These are phyloP conservation scores for Probaryconus sp. DNA, from an alignment of 1,140 invertebrate species.

Conservation along the genomic window DNA sequence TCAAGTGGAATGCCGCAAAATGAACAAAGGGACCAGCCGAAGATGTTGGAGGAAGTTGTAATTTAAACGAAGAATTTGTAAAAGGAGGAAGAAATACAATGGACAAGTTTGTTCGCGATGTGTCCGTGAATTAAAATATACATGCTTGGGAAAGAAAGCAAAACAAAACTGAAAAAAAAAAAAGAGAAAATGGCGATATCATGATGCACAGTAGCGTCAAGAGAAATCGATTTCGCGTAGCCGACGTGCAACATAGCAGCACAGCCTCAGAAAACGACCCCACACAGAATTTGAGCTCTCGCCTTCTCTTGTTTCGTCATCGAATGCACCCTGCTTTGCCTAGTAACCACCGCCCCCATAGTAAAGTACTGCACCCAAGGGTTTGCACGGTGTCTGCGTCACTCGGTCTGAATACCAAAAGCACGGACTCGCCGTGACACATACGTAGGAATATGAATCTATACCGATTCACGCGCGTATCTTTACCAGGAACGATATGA, in stretches of 20 bases:
- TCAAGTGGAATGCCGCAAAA: neutral
- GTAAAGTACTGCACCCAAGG: conserved; percentile 39
- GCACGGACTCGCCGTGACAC: conserved; percentile 8
- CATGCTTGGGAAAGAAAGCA: neutral
- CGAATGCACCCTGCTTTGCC: conserved; percentile 54
- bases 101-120: neutral
- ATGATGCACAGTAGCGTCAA: conserved; percentile 28
- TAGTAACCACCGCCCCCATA: conserved; percentile 53
- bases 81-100: neutral
- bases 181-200: conserved; percentile 24
- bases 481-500: conserved; percentile 19
- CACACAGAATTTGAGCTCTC: conserved; percentile 55
- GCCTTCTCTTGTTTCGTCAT: conserved; percentile 56
- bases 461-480: conserved; percentile 5
- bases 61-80: conserved; percentile 3
- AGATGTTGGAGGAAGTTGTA: neutral
- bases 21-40: neutral
- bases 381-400: conserved; percentile 50
- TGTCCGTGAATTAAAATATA: conserved; percentile 32
- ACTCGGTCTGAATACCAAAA: conserved; percentile 37
- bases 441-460: conserved; percentile 41
- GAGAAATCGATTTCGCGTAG: conserved; percentile 53
- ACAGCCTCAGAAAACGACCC: conserved; percentile 56
- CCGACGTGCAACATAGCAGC: conserved; percentile 33
- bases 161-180: conserved; percentile 1